Evolutionary conservation across 2,113 vertebrate species (phyloP).

Genomic region (Boleophthalmus pectinirostris): DNA sequence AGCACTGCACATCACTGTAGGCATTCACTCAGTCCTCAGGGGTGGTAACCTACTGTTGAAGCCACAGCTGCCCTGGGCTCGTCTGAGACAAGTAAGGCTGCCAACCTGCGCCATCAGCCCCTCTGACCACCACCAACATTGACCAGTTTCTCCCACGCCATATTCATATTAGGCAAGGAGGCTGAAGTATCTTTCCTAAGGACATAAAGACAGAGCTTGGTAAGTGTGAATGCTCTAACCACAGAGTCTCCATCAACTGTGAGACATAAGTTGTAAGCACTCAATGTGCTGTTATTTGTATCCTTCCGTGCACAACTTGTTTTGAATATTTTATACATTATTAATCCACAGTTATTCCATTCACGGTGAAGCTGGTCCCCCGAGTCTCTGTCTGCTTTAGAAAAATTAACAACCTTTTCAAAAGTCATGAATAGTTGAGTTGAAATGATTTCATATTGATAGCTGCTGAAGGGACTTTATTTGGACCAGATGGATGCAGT

Average conservation of each 20-base stretch:
- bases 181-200: too few species aligned
- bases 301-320: not conserved
- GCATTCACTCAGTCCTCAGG: too few species aligned
- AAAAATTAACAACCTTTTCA: slow-evolving; percentile 14
- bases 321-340: not conserved
- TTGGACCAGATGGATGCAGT: slow-evolving; percentile 37
- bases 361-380: not conserved
- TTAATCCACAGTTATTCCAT: not conserved
- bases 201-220: too few species aligned
- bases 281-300: not conserved
- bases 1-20: too few species aligned
- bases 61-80: too few species aligned
- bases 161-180: too few species aligned
- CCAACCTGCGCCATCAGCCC: too few species aligned
- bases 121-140: too few species aligned
- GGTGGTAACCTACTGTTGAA: too few species aligned
- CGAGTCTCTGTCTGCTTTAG: slow-evolving; percentile 3
- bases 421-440: slow-evolving; percentile 42
- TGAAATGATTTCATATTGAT: slow-evolving; percentile 49
- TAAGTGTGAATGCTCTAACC: too few species aligned
- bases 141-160: too few species aligned
- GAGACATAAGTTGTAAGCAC: not conserved
- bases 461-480: slow-evolving; percentile 46
- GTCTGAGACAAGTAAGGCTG: too few species aligned
- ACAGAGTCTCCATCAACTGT: not conserved